These are phyloP conservation scores for Pitangus sulphuratus DNA, from an alignment of 2,797 vertebrate species.

Conservation along the genomic window DNA sequence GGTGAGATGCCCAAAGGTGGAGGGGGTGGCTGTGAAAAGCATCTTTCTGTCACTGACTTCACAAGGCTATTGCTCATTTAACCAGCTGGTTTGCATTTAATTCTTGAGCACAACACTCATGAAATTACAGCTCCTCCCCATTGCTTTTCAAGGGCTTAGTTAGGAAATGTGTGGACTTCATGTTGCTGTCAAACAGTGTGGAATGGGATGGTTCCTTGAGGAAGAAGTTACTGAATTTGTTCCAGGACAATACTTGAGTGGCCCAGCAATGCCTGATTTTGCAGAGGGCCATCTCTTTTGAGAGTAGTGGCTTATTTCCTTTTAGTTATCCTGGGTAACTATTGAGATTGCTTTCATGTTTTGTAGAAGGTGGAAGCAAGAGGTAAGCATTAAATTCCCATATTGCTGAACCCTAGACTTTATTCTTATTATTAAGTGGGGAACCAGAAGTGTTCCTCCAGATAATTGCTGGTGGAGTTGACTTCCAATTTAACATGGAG, in stretches of 20 bases:
- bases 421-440: not conserved
- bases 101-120: not conserved
- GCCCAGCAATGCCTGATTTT: not conserved
- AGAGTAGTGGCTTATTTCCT: not conserved
- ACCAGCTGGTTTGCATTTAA: not conserved
- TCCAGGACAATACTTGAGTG: not conserved
- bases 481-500: not conserved
- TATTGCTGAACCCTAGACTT: not conserved
- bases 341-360: not conserved
- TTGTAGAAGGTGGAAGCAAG: not conserved
- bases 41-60: not conserved
- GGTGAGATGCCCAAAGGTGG: not conserved
- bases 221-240: not conserved
- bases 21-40: not conserved
- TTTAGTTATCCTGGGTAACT: not conserved
- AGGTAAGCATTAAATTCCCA: not conserved
- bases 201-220: not conserved
- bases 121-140: not conserved
- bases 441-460: not conserved
- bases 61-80: not conserved
- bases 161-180: not conserved
- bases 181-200: not conserved
- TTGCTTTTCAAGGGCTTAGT: not conserved
- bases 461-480: not conserved
- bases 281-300: not conserved